phyloP scores from a whole-genome alignment of 2,888 invertebrate genomes.

The Calliscelio sp. region DNA sequence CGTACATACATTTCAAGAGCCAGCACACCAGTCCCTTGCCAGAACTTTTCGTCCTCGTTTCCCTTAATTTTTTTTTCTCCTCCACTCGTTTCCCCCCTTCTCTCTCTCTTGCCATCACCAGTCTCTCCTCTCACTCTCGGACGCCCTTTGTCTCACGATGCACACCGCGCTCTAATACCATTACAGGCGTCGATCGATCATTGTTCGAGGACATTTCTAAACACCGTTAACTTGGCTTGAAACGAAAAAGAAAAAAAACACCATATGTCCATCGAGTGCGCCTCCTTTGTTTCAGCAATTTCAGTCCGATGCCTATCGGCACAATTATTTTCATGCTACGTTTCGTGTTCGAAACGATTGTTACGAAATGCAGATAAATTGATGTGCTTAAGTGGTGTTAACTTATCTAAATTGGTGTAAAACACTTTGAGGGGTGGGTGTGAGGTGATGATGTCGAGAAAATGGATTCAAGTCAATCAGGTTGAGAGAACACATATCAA shows the following conservation, averaged over 20 bases:
- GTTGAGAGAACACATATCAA: too few species aligned
- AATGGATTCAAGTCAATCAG: too few species aligned
- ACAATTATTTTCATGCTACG: slow-evolving; percentile 52
- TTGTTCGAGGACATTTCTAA: slow-evolving; percentile 67
- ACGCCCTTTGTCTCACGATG: slow-evolving; percentile 62
- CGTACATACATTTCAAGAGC: slow-evolving; percentile 67
- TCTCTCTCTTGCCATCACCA: background rate
- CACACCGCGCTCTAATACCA: slow-evolving; percentile 58
- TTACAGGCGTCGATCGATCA: slow-evolving; percentile 66
- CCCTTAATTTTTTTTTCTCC: slow-evolving; percentile 58
- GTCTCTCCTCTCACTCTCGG: slow-evolving; percentile 22
- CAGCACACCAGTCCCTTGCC: slow-evolving; percentile 49
- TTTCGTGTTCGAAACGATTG: slow-evolving; percentile 50
- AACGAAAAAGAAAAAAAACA: slow-evolving; percentile 25
- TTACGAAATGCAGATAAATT: slow-evolving; percentile 58
- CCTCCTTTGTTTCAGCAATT: slow-evolving; percentile 59
- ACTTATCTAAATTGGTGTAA: slow-evolving; percentile 47
- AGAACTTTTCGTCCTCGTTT: slow-evolving; percentile 62
- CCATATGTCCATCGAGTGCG: slow-evolving; percentile 48
- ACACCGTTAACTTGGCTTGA: slow-evolving; percentile 56
- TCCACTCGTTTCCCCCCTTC: background rate
- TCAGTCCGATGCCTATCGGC: slow-evolving; percentile 45
- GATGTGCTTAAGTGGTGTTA: slow-evolving; percentile 46
- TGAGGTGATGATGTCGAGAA: too few species aligned
- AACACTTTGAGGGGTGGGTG: too few species aligned